These are phyloP conservation scores for Hippocampus guttulatus DNA, from an alignment of 2,113 vertebrate species.

Conservation along the genomic window DNA sequence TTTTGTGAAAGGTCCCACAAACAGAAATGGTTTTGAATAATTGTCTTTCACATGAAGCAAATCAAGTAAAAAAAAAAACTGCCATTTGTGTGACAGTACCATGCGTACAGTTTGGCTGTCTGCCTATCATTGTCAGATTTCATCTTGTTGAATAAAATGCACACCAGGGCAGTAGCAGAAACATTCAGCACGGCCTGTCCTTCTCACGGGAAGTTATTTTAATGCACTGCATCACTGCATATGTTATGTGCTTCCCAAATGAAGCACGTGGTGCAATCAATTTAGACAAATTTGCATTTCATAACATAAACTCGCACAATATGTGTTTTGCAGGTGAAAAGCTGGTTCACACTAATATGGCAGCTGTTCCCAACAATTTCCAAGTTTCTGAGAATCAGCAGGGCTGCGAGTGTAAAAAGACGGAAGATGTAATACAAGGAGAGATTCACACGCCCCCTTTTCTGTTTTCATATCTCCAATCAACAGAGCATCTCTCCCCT, in stretches of 20 bases:
- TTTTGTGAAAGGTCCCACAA: not conserved
- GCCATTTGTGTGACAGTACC: too few relatives aligned
- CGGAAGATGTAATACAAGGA: conserved; percentile 13
- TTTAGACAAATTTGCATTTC: not conserved
- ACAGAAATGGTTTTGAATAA: too few relatives aligned
- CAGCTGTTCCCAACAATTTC: not conserved
- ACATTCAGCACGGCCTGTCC: too few relatives aligned
- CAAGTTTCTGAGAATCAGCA: conserved; percentile 15
- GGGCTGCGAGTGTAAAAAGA: not conserved
- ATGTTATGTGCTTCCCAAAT: too few relatives aligned
- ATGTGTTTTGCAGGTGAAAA: conserved; percentile 8
- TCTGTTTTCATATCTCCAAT: conserved; percentile 25
- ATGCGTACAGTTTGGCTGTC: too few relatives aligned
- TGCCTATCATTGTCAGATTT: too few relatives aligned
- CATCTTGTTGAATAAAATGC: too few relatives aligned
- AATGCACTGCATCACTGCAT: too few relatives aligned
- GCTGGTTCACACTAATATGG: not conserved
- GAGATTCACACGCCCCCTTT: conserved; percentile 7
- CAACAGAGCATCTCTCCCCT: conserved; percentile 20
- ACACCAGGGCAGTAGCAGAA: too few relatives aligned
- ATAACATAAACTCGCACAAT: not conserved
- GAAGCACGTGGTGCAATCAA: not conserved
- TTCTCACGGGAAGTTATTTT: too few relatives aligned
- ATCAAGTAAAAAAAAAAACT: too few relatives aligned
- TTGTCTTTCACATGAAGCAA: too few relatives aligned